A percentile compares a stretch with the other conserved stretches of the same genome.
phyloP scores from a whole-genome alignment of 2,888 invertebrate genomes.

The Pristionchus mayeri region DNA sequence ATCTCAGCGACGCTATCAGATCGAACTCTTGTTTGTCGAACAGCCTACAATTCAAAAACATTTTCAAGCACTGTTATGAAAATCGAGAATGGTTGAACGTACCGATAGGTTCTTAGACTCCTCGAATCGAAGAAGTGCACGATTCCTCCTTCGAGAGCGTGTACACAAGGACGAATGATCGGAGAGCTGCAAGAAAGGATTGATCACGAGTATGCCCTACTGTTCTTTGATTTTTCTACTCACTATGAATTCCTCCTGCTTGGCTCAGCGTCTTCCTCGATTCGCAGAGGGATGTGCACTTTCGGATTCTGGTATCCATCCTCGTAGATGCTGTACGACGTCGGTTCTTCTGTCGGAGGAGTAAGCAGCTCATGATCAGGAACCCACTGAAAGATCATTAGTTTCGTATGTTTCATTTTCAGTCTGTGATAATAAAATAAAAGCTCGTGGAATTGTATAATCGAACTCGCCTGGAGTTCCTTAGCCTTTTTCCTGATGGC shows the following conservation, averaged over 20 bases:
- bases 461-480: not conserved
- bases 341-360: not conserved
- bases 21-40: conserved; percentile 26
- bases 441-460: not conserved
- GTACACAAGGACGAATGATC: not conserved
- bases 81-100: not conserved
- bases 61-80: not conserved
- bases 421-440: not conserved
- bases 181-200: conserved; percentile 15
- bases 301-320: conserved; percentile 4
- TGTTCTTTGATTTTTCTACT: not conserved
- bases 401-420: not conserved
- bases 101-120: conserved; percentile 16
- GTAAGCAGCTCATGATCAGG: not conserved
- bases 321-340: not conserved
- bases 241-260: conserved; percentile 2
- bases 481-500: not conserved
- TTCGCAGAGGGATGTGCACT: conserved; percentile 18
- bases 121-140: conserved; percentile 34
- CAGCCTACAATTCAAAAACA: not conserved
- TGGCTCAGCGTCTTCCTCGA: not conserved
- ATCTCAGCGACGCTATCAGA: not conserved
- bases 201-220: too few species aligned
- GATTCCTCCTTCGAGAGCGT: conserved; percentile 36
- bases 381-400: not conserved